Conservation (phyloP, 2,888 invertebrate species). For the Polylopha cassiicola region DNA sequence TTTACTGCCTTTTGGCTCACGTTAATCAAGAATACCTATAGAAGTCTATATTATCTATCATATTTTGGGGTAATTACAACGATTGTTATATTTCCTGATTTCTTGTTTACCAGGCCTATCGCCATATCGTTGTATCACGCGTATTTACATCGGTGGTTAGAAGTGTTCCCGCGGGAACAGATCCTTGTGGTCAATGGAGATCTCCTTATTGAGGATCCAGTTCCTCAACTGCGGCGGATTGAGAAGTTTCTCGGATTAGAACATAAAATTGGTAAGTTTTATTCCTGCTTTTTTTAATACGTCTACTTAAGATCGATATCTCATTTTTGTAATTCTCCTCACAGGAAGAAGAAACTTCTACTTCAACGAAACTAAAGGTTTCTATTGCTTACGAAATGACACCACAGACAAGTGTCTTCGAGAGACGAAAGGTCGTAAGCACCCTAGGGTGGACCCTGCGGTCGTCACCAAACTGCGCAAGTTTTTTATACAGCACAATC, state of each 20-base stretch:
- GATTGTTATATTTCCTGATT: slow-evolving; percentile 2
- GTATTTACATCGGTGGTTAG: slow-evolving; percentile 94
- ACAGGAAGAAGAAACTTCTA: slow-evolving; percentile 91
- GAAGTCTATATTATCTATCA: no score
- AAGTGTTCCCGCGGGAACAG: slow-evolving; percentile 93
- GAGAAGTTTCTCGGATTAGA: slow-evolving; percentile 90
- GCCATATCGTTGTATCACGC: slow-evolving; percentile 94
- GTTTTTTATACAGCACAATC: slow-evolving; percentile 94
- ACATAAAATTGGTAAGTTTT: slow-evolving; percentile 68
- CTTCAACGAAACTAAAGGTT: slow-evolving; percentile 97
- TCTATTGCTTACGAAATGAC: slow-evolving; percentile 93
- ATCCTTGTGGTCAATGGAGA: slow-evolving; percentile 97
- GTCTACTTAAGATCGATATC: no score
- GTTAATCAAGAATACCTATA: no score
- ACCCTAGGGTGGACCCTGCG: slow-evolving; percentile 89
- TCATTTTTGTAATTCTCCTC: slow-evolving; percentile 25
- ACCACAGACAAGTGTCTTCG: slow-evolving; percentile 90
- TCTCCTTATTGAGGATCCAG: slow-evolving; percentile 91
- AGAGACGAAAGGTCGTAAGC: slow-evolving; percentile 88
- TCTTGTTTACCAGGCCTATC: slow-evolving; percentile 77
- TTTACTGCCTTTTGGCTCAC: no score
- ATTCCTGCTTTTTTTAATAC: not conserved
- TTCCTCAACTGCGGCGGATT: slow-evolving; percentile 89
- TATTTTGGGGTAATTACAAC: no score
- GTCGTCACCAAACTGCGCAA: slow-evolving; percentile 87